A percentile compares a stretch with the other conserved stretches of the same genome.
Evolutionary conservation across 2,797 vertebrate species (phyloP).

Genomic region (Peromyscus aztecus): DNA sequence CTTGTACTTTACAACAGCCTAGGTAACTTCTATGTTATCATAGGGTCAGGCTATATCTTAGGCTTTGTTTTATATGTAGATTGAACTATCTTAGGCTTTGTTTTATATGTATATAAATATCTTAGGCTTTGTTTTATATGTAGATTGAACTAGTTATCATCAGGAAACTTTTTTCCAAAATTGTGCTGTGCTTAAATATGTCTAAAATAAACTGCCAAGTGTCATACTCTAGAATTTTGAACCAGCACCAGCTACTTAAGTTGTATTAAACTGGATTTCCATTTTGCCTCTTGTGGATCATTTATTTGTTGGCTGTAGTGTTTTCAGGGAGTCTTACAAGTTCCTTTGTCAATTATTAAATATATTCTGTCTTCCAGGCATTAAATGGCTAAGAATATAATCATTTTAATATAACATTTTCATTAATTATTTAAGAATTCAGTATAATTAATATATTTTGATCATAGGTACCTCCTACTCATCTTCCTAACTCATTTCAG

Average conservation of each 20-base stretch:
- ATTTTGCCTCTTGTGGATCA: neutral
- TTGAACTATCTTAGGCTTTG: neutral
- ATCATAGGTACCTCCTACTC: neutral
- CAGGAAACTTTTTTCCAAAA: neutral
- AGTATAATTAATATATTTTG: neutral
- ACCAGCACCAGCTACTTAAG: neutral
- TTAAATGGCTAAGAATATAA: conserved; percentile 15
- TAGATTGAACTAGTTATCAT: neutral
- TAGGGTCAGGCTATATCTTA: neutral
- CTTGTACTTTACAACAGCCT: neutral
- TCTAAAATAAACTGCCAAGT: neutral
- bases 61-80: neutral
- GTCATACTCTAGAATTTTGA: neutral
- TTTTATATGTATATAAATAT: neutral
- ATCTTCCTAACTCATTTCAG: neutral
- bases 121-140: neutral
- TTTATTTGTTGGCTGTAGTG: neutral
- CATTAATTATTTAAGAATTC: neutral
- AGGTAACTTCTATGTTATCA: neutral
- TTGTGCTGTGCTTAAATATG: neutral
- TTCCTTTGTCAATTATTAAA: conserved; percentile 47
- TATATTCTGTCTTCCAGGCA: neutral
- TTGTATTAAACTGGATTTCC: neutral
- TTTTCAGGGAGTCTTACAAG: neutral
- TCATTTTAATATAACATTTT: neutral